Conservation (phyloP, 2,888 invertebrate species). For the Lordiphosa andalusiaca region DNA sequence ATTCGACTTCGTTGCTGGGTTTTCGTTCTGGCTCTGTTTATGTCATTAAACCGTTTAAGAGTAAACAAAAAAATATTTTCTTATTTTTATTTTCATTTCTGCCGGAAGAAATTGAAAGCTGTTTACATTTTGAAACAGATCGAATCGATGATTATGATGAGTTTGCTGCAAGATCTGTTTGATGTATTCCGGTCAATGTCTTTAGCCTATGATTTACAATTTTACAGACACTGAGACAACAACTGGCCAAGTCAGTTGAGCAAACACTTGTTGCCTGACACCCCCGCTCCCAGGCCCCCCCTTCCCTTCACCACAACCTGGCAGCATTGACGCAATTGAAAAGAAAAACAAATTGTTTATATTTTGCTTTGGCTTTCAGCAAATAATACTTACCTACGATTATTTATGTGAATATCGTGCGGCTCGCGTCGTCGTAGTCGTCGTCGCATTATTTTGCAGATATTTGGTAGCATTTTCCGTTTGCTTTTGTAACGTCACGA, state of each 20-base stretch:
- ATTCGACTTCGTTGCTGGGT: neutral
- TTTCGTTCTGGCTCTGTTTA: conserved; percentile 36
- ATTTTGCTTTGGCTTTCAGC: conserved; percentile 18
- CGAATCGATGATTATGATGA: conserved; percentile 20
- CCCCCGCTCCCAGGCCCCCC: conserved; percentile 6
- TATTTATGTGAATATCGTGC: conserved; percentile 14
- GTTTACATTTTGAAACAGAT: conserved; percentile 28
- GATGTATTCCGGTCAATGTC: conserved; percentile 2
- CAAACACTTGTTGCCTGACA: conserved; percentile 23
- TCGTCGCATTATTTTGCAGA: conserved; percentile 10
- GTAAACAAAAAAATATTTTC: conserved; percentile 20
- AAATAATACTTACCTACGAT: conserved; percentile 21
- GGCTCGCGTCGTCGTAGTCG: neutral
- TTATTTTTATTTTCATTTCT: conserved; percentile 11
- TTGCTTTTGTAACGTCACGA: conserved; percentile 42
- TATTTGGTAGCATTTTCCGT: conserved; percentile 8
- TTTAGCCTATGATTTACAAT: conserved; percentile 6
- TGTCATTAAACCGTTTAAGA: conserved; percentile 42
- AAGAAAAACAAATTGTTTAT: conserved; percentile 43
- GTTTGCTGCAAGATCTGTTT: neutral
- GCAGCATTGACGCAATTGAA: conserved; percentile 58
- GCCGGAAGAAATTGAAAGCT: conserved; percentile 60
- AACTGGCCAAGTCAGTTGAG: conserved; percentile 20
- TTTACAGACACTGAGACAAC: conserved; percentile 7
- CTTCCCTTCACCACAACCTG: neutral